These are phyloP conservation scores for Rhinopomastus cyanomelas DNA, from an alignment of 2,113 vertebrate genomes.

Conservation along the genomic window DNA sequence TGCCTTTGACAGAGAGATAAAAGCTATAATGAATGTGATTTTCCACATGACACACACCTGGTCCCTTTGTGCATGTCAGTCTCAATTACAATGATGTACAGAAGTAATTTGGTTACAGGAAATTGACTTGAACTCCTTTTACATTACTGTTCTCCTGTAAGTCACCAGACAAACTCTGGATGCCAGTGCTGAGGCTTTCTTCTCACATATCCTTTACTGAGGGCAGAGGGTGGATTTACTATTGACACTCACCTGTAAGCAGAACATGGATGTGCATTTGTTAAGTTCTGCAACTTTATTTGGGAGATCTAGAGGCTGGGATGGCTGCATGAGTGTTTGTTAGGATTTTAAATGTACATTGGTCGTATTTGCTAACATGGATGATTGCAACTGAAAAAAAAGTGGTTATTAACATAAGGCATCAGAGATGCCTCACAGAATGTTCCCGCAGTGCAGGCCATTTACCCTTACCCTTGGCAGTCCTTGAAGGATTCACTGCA, in stretches of 20 bases:
- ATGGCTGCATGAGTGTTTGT: not conserved
- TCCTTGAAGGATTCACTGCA: not conserved
- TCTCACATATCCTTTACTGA: not conserved
- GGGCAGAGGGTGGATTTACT: not conserved
- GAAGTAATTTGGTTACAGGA: not conserved
- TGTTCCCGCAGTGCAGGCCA: not conserved
- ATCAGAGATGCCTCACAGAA: not conserved
- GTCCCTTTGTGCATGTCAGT: too few relatives aligned
- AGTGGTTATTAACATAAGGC: not conserved
- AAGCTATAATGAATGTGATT: not conserved
- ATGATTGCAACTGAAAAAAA: not conserved
- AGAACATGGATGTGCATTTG: not conserved
- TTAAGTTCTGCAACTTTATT: not conserved
- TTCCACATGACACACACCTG: not conserved
- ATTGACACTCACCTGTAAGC: not conserved
- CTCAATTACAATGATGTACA: not conserved
- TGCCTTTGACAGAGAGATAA: not conserved
- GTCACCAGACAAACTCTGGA: not conserved
- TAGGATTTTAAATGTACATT: not conserved
- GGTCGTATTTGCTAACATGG: not conserved
- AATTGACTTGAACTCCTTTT: not conserved
- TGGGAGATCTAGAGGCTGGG: not conserved
- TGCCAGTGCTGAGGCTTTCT: too few relatives aligned
- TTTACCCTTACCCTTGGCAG: not conserved
- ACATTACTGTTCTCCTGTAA: not conserved